These are phyloP conservation scores for Chelonia mydas DNA, from an alignment of 2,797 vertebrate species.

Conservation along the genomic window DNA sequence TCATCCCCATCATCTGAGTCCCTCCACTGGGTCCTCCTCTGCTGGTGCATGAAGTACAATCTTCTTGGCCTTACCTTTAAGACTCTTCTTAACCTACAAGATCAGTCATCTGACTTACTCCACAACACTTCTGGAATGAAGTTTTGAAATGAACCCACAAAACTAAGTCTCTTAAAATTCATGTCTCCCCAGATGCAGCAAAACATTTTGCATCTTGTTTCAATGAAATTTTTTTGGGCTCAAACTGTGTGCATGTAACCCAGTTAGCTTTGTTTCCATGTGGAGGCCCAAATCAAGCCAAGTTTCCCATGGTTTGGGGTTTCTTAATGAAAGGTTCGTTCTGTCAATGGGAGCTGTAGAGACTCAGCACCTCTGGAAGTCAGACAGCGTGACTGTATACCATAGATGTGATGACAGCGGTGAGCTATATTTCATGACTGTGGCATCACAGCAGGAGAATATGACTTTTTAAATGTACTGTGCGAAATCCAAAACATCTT, in stretches of 20 bases:
- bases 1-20: neutral
- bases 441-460: neutral
- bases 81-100: neutral
- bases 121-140: neutral
- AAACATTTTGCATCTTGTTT: neutral
- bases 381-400: neutral
- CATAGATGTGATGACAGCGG: neutral
- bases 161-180: neutral
- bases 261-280: neutral
- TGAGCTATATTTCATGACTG: neutral
- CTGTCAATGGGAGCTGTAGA: neutral
- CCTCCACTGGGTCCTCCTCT: too few relatives aligned
- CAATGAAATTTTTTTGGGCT: neutral
- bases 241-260: neutral
- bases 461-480: neutral
- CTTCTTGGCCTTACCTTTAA: neutral
- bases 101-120: neutral
- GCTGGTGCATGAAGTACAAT: neutral
- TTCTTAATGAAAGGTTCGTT: neutral
- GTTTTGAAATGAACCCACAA: neutral
- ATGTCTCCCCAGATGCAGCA: accelerated
- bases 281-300: neutral
- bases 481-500: neutral
- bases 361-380: neutral
- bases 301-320: neutral